Percentiles rank a stretch among this genome's conserved stretches.
These are phyloP conservation scores for Serrognathus titanus DNA, from an alignment of 2,888 invertebrate genomes.

Conservation along the genomic window DNA sequence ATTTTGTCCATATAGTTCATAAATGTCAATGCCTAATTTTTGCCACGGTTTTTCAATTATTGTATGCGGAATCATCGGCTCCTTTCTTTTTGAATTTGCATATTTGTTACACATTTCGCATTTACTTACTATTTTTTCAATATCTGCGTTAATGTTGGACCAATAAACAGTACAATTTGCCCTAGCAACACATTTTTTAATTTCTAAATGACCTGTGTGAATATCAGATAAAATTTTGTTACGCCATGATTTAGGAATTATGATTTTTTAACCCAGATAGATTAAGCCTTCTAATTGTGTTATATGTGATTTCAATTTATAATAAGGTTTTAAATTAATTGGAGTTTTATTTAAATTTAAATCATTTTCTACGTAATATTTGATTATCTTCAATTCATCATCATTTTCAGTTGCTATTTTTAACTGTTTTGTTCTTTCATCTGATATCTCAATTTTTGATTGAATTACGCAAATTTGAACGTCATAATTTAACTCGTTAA, in stretches of 20 bases:
- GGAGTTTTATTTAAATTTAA: slow-evolving; percentile 18
- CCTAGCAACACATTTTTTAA: slow-evolving; percentile 16
- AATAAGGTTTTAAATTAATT: slow-evolving; percentile 18
- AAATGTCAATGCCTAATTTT: slow-evolving; percentile 8
- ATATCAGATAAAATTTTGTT: slow-evolving; percentile 19
- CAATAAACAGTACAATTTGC: slow-evolving; percentile 21
- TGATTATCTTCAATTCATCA: slow-evolving; percentile 14
- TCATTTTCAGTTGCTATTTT: slow-evolving; percentile 16
- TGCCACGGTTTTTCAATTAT: slow-evolving; percentile 4
- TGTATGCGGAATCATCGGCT: slow-evolving; percentile 1
- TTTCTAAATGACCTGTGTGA: slow-evolving; percentile 21
- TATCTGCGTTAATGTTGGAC: slow-evolving; percentile 19
- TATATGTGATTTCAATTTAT: slow-evolving; percentile 19
- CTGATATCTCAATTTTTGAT: slow-evolving; percentile 16
- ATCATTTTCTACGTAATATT: slow-evolving; percentile 15
- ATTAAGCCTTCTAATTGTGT: slow-evolving; percentile 18
- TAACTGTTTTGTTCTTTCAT: slow-evolving; percentile 16
- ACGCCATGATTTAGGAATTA: slow-evolving; percentile 18
- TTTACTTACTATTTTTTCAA: slow-evolving; percentile 7
- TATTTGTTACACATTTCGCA: slow-evolving; percentile 2
- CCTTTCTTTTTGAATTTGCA: neutral
- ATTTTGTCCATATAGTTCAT: slow-evolving; percentile 3
- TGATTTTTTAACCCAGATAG: slow-evolving; percentile 16
- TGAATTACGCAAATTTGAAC: slow-evolving; percentile 15
- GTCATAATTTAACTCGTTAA: slow-evolving; percentile 15